These are phyloP conservation scores for Chaetodon auriga DNA, from an alignment of 2,113 vertebrate species.

Conservation along the genomic window DNA sequence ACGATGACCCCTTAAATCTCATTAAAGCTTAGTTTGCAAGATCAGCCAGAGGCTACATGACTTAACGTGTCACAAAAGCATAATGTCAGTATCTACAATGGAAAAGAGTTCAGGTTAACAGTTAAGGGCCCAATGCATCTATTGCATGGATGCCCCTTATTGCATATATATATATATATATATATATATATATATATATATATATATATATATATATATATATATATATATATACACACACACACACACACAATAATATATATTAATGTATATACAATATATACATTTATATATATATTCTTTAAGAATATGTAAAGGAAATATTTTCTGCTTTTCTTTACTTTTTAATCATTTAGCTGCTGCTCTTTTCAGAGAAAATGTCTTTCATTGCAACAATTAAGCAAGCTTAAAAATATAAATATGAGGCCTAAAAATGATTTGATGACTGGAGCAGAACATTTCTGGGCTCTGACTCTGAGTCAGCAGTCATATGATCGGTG, in stretches of 20 bases:
- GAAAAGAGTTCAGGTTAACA: background rate
- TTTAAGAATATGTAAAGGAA: background rate
- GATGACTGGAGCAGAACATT: background rate
- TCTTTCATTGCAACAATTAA: background rate
- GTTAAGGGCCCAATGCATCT: background rate
- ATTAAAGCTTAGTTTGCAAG: conserved; percentile 27
- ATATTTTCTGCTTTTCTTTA: background rate
- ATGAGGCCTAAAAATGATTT: background rate
- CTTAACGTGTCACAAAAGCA: background rate
- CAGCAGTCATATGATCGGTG: conserved; percentile 9
- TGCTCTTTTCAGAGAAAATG: background rate
- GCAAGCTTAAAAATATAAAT: background rate
- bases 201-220: too few species aligned
- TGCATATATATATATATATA: too few species aligned
- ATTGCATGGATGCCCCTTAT: background rate
- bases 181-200: too few species aligned
- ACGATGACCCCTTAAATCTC: conserved; percentile 36
- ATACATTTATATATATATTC: background rate
- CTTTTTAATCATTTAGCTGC: background rate
- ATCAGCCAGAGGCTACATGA: conserved; percentile 14
- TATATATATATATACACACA: too few species aligned
- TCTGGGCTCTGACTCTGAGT: background rate
- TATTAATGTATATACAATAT: too few species aligned
- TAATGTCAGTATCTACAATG: conserved; percentile 18
- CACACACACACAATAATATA: too few species aligned